Base-by-base conservation (phyloP, 1,140 invertebrate species). In the Limonius californicus region DNA sequence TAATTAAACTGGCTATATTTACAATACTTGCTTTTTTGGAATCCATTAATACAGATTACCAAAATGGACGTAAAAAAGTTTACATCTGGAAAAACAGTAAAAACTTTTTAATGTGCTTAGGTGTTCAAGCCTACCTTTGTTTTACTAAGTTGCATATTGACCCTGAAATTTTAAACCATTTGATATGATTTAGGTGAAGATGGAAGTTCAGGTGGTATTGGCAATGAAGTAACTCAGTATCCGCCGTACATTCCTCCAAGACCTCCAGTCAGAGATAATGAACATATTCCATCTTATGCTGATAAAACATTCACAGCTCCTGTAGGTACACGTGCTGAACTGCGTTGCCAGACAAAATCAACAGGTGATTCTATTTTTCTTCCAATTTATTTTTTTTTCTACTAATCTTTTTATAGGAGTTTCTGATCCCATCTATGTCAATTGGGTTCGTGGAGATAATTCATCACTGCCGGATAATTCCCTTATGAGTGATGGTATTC, bases 381-480 rank as follows among this genome's bases (percentile, higher is more conserved):
- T 32, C 4, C 11, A 11, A 6, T 32, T 32, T 32, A 32, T 32
- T 6, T 32, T 39, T 39, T 11, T 39, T 2, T 39, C 7, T 39
- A 39, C 2, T 12, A 39, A 39, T 12, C n/a, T 39, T 39, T 4
- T 21, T 68, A 67, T 57, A 50, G 45, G 23, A 67, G 65, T 35
- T 53, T 14, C 56, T 14, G 59, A 66, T 53, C 57, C 56, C 45
- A 56, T 68, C 30, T 54, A 53, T 30, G 62, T 81, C 2, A 77
- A 83, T n/a, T 93, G 90, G 90, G 79, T 79, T 19, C 82, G 89
- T 56, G 77, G 76, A n/a, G 86, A 89, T 70, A 81, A 82, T 42
- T 62, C 70, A 21, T 74, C 80, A 0, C 69, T 94, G 54, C 87
- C 89, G 2, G 58, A 73, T 3, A 81, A 83, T 50, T 84, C 87